Evolutionary conservation across 2,113 vertebrate genomes (phyloP).

Genomic region (Podarcis cretensis): DNA sequence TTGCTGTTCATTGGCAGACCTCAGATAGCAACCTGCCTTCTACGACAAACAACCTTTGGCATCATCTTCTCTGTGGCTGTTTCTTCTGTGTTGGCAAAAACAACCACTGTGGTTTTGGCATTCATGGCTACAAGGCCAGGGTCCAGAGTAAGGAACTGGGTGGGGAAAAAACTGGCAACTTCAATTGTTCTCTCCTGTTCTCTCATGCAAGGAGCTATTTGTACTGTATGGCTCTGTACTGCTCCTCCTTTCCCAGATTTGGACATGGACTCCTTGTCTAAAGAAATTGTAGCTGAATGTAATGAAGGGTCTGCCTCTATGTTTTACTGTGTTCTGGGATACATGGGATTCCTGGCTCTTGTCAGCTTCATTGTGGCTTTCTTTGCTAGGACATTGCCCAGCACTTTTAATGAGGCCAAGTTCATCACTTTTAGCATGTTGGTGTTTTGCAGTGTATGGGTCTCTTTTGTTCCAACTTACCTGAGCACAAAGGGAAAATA

Average conservation of each 20-base stretch:
- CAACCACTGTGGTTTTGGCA: not conserved
- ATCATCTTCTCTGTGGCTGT: conserved; percentile 7
- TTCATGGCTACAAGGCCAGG: not conserved
- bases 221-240: not conserved
- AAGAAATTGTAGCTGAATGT: not conserved
- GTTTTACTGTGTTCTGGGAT: conserved; percentile 13
- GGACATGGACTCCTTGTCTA: not conserved
- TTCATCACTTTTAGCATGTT: conserved; percentile 20
- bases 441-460: conserved; percentile 12
- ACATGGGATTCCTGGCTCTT: not conserved
- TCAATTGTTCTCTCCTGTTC: conserved; percentile 1
- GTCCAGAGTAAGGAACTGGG: not conserved
- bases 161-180: not conserved
- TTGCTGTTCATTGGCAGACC: conserved; percentile 3
- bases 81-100: conserved; percentile 25
- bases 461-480: conserved; percentile 8
- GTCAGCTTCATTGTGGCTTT: conserved; percentile 1
- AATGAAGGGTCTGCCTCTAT: not conserved
- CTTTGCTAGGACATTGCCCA: conserved; percentile 1
- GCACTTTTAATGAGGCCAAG: conserved; percentile 6
- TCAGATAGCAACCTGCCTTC: not conserved
- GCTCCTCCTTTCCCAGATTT: not conserved
- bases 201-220: not conserved
- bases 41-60: not conserved
- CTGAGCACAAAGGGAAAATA: conserved; percentile 17